A percentile compares a stretch with the other conserved stretches of the same genome.
Evolutionary conservation across 2,113 vertebrate genomes (phyloP).

Genomic region (Rhizomys pruinosus): DNA sequence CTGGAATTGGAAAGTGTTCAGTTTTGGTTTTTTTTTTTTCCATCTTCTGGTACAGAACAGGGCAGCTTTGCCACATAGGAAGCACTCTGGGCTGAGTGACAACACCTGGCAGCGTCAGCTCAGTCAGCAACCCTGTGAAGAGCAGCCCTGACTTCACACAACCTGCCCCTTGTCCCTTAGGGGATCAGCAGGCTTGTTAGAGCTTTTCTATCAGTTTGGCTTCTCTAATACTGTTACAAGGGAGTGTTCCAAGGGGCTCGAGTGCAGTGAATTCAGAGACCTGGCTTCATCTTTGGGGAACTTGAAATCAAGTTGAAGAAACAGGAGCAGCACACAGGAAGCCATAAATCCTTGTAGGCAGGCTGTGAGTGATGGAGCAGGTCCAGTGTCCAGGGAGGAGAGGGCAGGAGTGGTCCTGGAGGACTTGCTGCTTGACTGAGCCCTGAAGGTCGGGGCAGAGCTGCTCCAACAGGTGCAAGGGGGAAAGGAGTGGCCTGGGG

Average conservation of each 20-base stretch:
- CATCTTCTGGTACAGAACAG: not conserved
- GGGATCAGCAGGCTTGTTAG: not conserved
- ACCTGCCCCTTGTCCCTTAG: not conserved
- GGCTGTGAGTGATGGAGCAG: not conserved
- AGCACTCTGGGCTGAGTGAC: no score
- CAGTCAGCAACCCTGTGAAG: not conserved
- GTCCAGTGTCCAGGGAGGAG: not conserved
- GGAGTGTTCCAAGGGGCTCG: not conserved
- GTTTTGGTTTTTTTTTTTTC: no score
- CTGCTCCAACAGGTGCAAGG: not conserved
- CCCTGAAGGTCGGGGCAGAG: not conserved
- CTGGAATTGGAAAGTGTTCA: not conserved
- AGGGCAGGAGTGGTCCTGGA: not conserved
- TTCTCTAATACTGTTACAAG: not conserved
- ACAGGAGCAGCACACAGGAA: not conserved
- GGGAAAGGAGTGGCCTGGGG: not conserved
- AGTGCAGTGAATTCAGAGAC: not conserved
- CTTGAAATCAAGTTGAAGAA: conserved; percentile 33
- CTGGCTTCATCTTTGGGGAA: not conserved
- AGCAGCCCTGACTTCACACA: not conserved
- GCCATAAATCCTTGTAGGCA: not conserved
- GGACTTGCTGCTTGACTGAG: not conserved
- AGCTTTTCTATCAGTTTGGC: not conserved
- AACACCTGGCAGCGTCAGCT: not conserved
- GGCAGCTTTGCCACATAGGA: not conserved